A percentile compares a stretch with the other conserved stretches of the same genome.
Conservation (phyloP, 2,888 invertebrate species). For the Drosophila differens region DNA sequence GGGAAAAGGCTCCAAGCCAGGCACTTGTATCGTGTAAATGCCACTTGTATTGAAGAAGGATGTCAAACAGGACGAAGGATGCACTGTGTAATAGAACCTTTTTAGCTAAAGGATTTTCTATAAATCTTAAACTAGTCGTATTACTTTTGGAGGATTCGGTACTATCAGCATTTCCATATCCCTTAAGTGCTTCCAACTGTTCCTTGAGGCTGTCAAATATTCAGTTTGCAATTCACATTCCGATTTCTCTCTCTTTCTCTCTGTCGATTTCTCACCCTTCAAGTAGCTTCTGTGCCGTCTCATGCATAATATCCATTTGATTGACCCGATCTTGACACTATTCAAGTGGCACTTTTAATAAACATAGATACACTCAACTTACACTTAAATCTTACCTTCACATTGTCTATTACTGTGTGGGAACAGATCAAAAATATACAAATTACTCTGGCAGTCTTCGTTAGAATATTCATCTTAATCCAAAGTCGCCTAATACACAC, state of each 20-base stretch:
- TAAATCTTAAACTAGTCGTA: background rate
- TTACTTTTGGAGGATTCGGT: background rate
- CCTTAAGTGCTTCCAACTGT: slow-evolving; percentile 25
- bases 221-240: background rate
- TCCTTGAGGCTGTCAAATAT: slow-evolving; percentile 28
- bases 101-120: background rate
- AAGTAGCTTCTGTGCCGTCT: slow-evolving; percentile 31
- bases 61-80: slow-evolving; percentile 55
- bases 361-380: background rate
- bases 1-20: slow-evolving; percentile 62
- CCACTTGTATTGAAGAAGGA: slow-evolving; percentile 24
- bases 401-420: slow-evolving; percentile 1
- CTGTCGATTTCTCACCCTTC: slow-evolving; percentile 22
- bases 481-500: background rate
- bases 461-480: slow-evolving; percentile 1
- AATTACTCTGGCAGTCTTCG: background rate
- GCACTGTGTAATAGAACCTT: background rate
- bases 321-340: slow-evolving; percentile 16
- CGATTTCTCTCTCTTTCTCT: background rate
- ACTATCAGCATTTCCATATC: background rate
- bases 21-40: slow-evolving; percentile 76
- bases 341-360: background rate
- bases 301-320: slow-evolving; percentile 20
- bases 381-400: slow-evolving; percentile 7
- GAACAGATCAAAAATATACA: slow-evolving; percentile 3